Conservation (phyloP, 2,888 invertebrate species). For the Catocala sponsa region DNA sequence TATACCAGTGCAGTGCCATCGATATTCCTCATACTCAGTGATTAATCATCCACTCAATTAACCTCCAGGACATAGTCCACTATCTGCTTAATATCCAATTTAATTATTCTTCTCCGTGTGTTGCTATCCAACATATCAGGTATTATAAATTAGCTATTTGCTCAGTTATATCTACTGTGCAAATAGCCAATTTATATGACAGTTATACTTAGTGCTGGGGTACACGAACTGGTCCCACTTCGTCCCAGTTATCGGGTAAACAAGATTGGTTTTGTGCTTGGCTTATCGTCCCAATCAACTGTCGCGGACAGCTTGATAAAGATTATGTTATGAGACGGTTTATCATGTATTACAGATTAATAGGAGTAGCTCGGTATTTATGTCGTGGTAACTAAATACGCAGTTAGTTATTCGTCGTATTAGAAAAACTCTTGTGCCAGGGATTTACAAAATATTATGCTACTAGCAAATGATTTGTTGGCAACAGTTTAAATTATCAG, state of each 20-base stretch:
- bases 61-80: too few species aligned
- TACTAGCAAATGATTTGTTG: too few species aligned
- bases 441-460: too few species aligned
- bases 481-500: too few species aligned
- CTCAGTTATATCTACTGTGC: constrained; percentile 50
- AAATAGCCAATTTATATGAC: constrained; percentile 65
- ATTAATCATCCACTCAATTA: too few species aligned
- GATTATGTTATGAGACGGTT: constrained; percentile 13
- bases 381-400: too few species aligned
- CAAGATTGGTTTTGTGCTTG: constrained; percentile 37
- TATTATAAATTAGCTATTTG: constrained; percentile 20
- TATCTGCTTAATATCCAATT: too few species aligned
- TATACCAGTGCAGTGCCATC: too few species aligned
- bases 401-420: too few species aligned
- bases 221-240: constrained; percentile 1
- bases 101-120: too few species aligned
- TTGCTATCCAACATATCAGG: neutral
- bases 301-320: constrained; percentile 37
- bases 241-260: constrained; percentile 36
- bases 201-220: constrained; percentile 23
- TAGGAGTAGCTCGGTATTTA: neutral
- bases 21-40: too few species aligned
- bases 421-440: too few species aligned
- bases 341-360: constrained; percentile 15
- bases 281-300: constrained; percentile 37